phyloP scores from a whole-genome alignment of 2,113 vertebrate genomes.

The Crotalus viridis region DNA sequence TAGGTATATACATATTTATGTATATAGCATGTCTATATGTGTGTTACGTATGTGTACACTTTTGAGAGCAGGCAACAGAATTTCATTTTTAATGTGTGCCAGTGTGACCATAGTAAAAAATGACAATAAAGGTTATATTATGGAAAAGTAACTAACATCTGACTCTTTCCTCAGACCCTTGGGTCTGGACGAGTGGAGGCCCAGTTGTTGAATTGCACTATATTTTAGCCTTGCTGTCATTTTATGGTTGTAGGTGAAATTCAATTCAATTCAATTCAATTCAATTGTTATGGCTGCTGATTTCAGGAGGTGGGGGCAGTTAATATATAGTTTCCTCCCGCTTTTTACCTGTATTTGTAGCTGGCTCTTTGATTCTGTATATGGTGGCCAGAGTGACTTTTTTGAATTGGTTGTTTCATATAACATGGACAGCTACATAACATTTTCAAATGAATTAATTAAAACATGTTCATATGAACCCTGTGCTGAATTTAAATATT shows the following conservation, averaged over 20 bases:
- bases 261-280: background rate
- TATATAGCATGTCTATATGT: too few relatives aligned
- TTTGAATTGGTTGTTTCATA: background rate
- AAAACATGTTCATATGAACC: background rate
- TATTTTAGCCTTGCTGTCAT: background rate
- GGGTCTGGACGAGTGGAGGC: background rate
- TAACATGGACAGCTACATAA: background rate
- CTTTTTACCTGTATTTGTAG: background rate
- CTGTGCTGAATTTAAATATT: background rate
- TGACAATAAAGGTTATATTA: background rate
- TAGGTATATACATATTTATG: too few relatives aligned
- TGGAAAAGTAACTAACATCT: background rate
- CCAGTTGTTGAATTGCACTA: background rate
- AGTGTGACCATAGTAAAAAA: too few relatives aligned
- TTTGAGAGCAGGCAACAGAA: too few relatives aligned
- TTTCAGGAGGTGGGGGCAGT: background rate
- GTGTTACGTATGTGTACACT: too few relatives aligned
- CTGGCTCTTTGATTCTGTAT: background rate
- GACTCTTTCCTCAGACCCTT: background rate
- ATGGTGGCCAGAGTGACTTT: background rate
- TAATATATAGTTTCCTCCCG: background rate
- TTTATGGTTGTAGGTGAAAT: background rate
- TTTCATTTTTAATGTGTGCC: too few relatives aligned
- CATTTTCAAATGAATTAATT: background rate
- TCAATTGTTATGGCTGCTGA: background rate